Evolutionary conservation across 2,888 invertebrate species (phyloP), one percentile per base, ranked within the genome.

Genomic region (Ypsolopha sequella): DNA sequence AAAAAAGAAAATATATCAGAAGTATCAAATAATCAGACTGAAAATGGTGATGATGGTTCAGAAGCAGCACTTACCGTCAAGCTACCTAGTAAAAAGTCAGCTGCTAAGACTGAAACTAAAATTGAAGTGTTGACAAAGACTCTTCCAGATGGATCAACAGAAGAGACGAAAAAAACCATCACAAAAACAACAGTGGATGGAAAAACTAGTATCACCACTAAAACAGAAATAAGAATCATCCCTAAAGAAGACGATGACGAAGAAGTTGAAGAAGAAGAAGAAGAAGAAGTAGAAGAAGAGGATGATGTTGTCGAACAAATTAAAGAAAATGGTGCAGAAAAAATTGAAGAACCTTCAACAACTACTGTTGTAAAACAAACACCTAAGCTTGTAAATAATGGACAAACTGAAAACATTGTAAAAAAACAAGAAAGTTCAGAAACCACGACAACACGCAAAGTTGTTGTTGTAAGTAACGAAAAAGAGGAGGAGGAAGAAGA

Each of bases 171-270:
- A 66, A 84, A 73, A 33, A 86, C 86, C 8, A 86, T 70, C 43
- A 86, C 84, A 41, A 84, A 68, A 64, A 85, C 82, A 1, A 86
- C 80, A 6, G 66, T 77, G 50, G 80, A 86, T 57, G 86, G 86
- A 10, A 82, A 70, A 60, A 82, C 80, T 35, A 79, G 81, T 65
- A 82, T 79, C 11, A 70, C 67, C 58, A 84, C 82, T 7, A 77
- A 76, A 68, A 85, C 76, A 11, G 80, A 85, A 62, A 85, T 78
- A n/a, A 75, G 62, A 54, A 76, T 70, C 41, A 68, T 76, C 56
- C 80, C 86, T 1, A 80, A 84, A 62, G 75, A 76, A 55, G 73
- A 67, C 50, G 68, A 67, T n/a, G 51, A 52, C 10, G 56, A 54
- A 33, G 57, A 56, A 9, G 58, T 55, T n/a, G 56, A 54, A 44